phyloP scores from a whole-genome alignment of 2,113 vertebrate genomes.

The Myotis davidii region DNA sequence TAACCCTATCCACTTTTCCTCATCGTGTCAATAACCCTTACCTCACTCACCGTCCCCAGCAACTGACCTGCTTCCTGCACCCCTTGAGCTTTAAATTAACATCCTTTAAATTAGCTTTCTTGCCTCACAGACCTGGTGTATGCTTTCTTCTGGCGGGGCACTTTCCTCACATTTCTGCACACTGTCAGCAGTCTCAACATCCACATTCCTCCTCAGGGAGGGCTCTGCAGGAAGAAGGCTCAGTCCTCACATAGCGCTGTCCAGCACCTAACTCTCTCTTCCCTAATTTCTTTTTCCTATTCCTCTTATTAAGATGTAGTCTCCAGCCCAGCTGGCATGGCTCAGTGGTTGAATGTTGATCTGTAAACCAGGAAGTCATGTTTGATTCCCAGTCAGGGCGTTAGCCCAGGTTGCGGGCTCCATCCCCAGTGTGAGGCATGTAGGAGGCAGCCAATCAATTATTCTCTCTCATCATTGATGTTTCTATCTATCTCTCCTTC shows the following conservation, averaged over 20 bases:
- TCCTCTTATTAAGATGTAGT: neutral
- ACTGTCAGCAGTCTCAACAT: neutral
- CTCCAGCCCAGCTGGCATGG: neutral
- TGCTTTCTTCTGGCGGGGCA: neutral
- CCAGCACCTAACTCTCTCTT: neutral
- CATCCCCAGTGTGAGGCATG: no score
- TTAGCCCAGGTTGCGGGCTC: no score
- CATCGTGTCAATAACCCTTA: no score
- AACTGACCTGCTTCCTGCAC: neutral
- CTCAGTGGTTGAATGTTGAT: no score
- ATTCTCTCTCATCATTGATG: no score
- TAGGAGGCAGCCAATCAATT: no score
- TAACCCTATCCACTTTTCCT: neutral
- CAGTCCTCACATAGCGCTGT: neutral
- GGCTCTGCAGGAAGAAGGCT: neutral
- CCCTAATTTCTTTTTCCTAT: neutral
- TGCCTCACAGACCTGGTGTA: neutral
- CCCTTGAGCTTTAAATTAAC: no score
- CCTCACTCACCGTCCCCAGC: neutral
- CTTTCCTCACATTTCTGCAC: neutral
- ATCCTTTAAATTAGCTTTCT: neutral
- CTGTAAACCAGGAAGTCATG: no score
- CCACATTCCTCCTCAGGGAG: neutral
- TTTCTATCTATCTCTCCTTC: no score
- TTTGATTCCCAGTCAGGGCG: no score